Evolutionary conservation across 2,797 vertebrate genomes (phyloP), one percentile per base, ranked within the genome.

Genomic region (Notolepis coatsorum): DNA sequence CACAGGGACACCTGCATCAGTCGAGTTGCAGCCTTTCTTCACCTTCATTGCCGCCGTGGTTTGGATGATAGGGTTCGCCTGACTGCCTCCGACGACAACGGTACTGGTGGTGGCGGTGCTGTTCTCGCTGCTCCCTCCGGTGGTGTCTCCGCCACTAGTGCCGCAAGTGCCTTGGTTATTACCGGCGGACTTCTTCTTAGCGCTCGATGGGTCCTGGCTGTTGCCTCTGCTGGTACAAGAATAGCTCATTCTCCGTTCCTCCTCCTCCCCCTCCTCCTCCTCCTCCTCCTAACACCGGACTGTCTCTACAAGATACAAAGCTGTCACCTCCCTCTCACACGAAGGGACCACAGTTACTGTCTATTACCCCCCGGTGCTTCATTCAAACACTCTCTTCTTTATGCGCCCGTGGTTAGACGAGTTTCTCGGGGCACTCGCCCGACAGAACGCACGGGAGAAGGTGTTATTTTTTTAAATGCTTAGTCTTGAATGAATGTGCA

Each of bases 11-110:
- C 79, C 92, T 68, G 86, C 88, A 67, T 85, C 90, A 65, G 76
- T 61, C 52, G 85, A 85, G 91, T 86, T 91, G 85, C 93, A 90
- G 82, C 95, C 93, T 81, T 94, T 95, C 91, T 96, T 97, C 84
- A 97, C 95, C 92, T 93, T 96, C 96, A 97, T 98, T 80, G 87
- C 91, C 63, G 77, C 87, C 30, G 81, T n/a, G n/a, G n/a, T n/a
- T n/a, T n/a, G n/a, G n/a, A n/a, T n/a, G n/a, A n/a, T n/a, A n/a
- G n/a, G n/a, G n/a, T n/a, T n/a, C n/a, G n/a, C 56, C 68, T 68
- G 64, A 49, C 60, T 53, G 75, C 74, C 71, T 5, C 74, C 18
- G 67, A 72, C 15, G 10, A 28, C 46, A 25, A 47, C 20, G 30
- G 31, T 25, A 46, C 56, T 64, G 84, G 62, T 66, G 49, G 77